Base-by-base conservation (phyloP, 2,888 invertebrate species). In the Spilarctia lutea region DNA sequence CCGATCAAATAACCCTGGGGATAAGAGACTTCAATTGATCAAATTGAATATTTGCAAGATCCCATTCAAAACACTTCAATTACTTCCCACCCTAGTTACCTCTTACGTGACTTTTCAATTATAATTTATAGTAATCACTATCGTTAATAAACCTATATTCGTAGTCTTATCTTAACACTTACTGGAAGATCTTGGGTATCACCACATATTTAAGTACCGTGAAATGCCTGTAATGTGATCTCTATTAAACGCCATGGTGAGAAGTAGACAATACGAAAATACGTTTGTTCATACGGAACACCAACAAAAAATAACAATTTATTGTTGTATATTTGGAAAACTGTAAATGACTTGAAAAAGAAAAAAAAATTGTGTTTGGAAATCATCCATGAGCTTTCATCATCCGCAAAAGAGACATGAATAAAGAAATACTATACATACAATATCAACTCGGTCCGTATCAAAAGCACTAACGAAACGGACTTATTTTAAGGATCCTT, bases 351-450 rank as follows among this genome's bases (percentile, higher is more conserved):
- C 42, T 42, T 42, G 13, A 42, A 42, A 39, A 39, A 0, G 7
- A 39, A 39, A 39, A 39, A 39, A n/a, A n/a, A n/a, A n/a, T n/a
- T n/a, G 39, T 39, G 6, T 20, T 77, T 63, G 39, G 74, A 72
- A 67, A 66, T 52, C 66, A 27, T 2, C 33, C 42, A 30, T 39
- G 13, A 63, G 60, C 4, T 13, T n/a, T 13, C 39, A 65, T n/a
- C 27, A 27, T 0, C 65, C 45, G 42, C 16, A 24, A 82, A 79
- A 77, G 39, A 73, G 65, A 73, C 48, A 68, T 45, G 75, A 65
- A 71, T 77, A 73, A 20, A 72, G 79, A 79, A 78, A 68, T 65
- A 81, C 80, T 66, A 48, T 77, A 75, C 82, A 82, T 73, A 75
- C 77, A 79, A 79, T 79, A 79, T 69, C 71, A 71, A 75, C 66